These are phyloP conservation scores for Hypolimnas misippus DNA, from an alignment of 2,888 invertebrate genomes.

Conservation along the genomic window DNA sequence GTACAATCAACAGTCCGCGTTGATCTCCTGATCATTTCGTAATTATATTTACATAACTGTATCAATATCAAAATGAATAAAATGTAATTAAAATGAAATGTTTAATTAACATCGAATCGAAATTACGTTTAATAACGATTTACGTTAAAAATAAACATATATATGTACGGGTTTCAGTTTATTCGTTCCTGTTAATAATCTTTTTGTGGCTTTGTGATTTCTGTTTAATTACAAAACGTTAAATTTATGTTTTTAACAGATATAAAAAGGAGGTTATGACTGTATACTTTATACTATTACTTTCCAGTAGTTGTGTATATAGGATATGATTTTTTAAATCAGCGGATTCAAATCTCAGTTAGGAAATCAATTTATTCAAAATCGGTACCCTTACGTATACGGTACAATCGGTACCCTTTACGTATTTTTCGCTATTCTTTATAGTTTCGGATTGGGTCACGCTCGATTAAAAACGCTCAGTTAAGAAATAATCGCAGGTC, in stretches of 20 bases:
- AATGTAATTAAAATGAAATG: neutral
- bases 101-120: slow-evolving; percentile 1
- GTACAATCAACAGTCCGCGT: neutral
- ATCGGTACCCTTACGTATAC: too few relatives aligned
- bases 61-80: slow-evolving; percentile 7
- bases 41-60: neutral
- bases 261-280: neutral
- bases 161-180: neutral
- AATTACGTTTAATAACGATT: slow-evolving; percentile 1
- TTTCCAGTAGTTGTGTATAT: too few relatives aligned
- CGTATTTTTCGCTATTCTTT: too few relatives aligned
- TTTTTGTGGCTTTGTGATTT: neutral
- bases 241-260: neutral
- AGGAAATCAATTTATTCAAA: too few relatives aligned
- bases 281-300: too few relatives aligned
- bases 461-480: too few relatives aligned
- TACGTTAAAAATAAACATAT: neutral
- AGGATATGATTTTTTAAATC: too few relatives aligned
- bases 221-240: neutral
- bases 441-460: too few relatives aligned
- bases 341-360: too few relatives aligned
- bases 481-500: too few relatives aligned
- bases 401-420: too few relatives aligned
- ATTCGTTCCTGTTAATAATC: neutral
- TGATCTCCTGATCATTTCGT: neutral